Base-by-base conservation (phyloP, 2,797 vertebrate species). In the Sebastes cheni region DNA sequence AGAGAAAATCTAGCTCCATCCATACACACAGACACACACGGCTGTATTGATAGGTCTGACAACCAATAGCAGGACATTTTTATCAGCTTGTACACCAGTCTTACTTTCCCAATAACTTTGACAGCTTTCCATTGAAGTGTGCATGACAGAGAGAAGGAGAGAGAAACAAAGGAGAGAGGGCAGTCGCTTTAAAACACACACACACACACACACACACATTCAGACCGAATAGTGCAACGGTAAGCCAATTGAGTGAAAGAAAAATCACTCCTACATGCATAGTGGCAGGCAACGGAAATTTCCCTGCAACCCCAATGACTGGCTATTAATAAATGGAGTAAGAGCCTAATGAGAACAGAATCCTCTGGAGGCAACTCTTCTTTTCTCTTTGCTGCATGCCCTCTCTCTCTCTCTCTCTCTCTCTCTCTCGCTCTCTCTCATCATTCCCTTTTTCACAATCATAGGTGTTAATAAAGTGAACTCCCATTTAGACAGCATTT, bases 301-400 rank as follows among this genome's bases (percentile, higher is more conserved):
- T 92, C 87, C 88, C 87, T 78, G 88, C 91, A 92, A 90, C 81
- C 87, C 81, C 91, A 90, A 92, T 93, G 88, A 94, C 93, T 92
- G 82, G 85, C 90, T 93, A 95, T 95, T 94, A 95, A 95, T 94
- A 95, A 95, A 93, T 91, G 86, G 86, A 91, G 89, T 79, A 93
- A 93, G 86, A 91, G 86, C 78, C 87, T 95, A 95, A 95, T 94
- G 93, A 94, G 93, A 93, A 81, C 73, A 84, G 84, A 90, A 91
- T 88, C 83, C 87, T 93, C 92, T 91, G 72, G 89, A 92, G 93
- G 89, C 81, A 86, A 80, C 73, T 82, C 86, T 84, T 92, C 83
- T 86, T 90, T 89, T 86, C 88, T 85, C 80, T 86, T 60, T 75
- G 77, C 81, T 65, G 77, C 79, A 9, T 29, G 61, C 29, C 72